Base-by-base conservation (phyloP, 2,113 vertebrate genomes). In the Gavia stellata region DNA sequence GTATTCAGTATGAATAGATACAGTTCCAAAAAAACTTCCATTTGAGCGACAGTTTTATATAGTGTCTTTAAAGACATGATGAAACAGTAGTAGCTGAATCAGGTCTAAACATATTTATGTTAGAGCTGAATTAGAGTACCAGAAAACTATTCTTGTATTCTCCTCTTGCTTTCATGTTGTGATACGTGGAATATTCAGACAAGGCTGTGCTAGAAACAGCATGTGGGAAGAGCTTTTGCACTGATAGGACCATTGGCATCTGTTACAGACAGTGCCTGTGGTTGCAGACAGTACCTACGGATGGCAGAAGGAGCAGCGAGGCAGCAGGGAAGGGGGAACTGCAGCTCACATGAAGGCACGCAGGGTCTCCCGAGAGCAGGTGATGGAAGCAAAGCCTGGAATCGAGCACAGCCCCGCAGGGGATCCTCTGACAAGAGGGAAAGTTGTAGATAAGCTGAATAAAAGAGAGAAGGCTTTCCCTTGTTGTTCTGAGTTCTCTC, bases 261-360 rank as follows among this genome's bases (percentile, higher is more conserved):
- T 86, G 50, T 77, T 72, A 6, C 8, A n/a, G 29, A 17, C 29
- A 36, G 65, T 73, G 73, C 49, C 36, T 10, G 5, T 62, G 38
- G 24, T 26, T 72, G 20, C 71, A 79, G 55, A 10, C 24, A 23
- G 25, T 52, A 45, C 42, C 29, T 75, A 0, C 17, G 53, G 55
- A 25, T 31, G n/a, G 47, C 56, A 63, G 72, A 40, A 77, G 71
- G 25, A 94, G 34, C 72, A 86, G 50, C 1, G 5, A 63, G 47
- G 62, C 44, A 47, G 53, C 14, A 72, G 59, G 40, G 34, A 78
- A 62, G 34, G 28, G 55, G 38, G 24, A 84, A 19, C n/a, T 78
- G 29, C 44, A 74, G 73, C 52, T 84, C 33, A 16, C 7, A 2
- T 9, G 7, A 42, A 83, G 49, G 31, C 49, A 42, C 0, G 0